phyloP scores from a whole-genome alignment of 2,888 invertebrate genomes.

The Hirtodrosophila alboralis region DNA sequence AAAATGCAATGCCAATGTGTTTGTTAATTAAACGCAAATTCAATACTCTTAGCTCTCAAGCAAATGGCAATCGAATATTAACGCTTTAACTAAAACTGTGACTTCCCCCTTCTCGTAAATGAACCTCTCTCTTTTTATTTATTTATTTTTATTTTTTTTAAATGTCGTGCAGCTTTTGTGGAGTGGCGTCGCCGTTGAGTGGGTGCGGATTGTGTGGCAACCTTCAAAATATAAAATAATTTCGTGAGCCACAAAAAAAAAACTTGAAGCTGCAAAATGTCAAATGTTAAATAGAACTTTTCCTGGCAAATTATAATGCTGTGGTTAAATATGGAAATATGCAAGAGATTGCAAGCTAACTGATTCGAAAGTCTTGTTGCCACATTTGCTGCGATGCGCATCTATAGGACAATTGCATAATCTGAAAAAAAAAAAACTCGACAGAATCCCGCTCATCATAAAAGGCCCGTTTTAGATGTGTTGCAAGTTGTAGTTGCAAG shows the following conservation, averaged over 20 bases:
- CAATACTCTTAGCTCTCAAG: conserved; percentile 62
- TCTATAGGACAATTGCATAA: conserved; percentile 31
- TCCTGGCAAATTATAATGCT: conserved; percentile 39
- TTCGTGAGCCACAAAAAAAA: conserved; percentile 37
- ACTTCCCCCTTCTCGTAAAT: conserved; percentile 20
- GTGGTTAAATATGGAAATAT: too few species aligned
- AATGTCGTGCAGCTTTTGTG: conserved; percentile 59
- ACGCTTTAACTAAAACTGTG: conserved; percentile 14
- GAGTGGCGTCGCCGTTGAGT: conserved; percentile 10
- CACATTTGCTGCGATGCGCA: conserved; percentile 19
- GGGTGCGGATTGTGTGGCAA: conserved; percentile 57
- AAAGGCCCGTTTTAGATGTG: conserved; percentile 26
- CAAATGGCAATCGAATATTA: conserved; percentile 59
- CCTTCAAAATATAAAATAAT: too few species aligned
- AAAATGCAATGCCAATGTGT: conserved; percentile 50
- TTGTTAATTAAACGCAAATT: conserved; percentile 58
- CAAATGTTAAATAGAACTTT: conserved; percentile 69
- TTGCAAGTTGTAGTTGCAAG: conserved; percentile 41
- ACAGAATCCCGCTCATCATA: conserved; percentile 14
- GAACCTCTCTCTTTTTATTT: too few species aligned
- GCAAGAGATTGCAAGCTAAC: conserved; percentile 3
- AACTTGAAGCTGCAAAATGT: conserved; percentile 51
- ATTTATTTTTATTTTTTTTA: conserved; percentile 19
- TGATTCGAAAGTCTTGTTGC: conserved; percentile 12
- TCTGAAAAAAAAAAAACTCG: too few species aligned